These are phyloP conservation scores for Meiosimyza decipiens DNA, from an alignment of 2,888 invertebrate species.

Conservation along the genomic window DNA sequence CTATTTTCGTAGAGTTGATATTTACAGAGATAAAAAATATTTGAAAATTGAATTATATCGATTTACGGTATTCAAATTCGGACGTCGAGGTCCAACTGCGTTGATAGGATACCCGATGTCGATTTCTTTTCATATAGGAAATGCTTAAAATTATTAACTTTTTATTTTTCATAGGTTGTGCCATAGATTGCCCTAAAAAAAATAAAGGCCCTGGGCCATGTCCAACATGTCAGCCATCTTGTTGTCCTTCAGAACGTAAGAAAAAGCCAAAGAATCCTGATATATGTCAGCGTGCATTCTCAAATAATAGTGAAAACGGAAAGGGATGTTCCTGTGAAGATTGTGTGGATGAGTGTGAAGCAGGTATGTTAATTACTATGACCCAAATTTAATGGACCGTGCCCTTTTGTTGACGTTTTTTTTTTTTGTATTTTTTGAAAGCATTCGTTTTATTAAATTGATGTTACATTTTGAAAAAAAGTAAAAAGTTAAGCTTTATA, in stretches of 20 bases:
- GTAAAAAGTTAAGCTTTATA: background rate
- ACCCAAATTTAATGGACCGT: constrained; percentile 46
- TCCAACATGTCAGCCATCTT: constrained; percentile 28
- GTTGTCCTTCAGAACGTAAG: constrained; percentile 40
- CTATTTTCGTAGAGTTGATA: no score
- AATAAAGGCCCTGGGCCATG: constrained; percentile 19
- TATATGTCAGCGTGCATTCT: constrained; percentile 38
- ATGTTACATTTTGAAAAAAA: constrained; percentile 10
- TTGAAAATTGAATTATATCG: no score
- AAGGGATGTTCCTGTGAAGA: constrained; percentile 45
- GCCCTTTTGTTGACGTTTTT: constrained; percentile 44
- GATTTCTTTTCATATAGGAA: no score
- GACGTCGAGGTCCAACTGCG: no score
- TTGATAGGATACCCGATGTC: no score
- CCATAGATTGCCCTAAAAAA: constrained; percentile 22
- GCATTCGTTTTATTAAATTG: constrained; percentile 31
- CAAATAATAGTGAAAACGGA: constrained; percentile 24
- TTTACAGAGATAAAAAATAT: no score
- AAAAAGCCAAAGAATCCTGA: constrained; percentile 38
- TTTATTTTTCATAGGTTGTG: no score
- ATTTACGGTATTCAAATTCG: no score
- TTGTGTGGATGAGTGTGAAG: constrained; percentile 46
- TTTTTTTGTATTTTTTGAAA: constrained; percentile 1
- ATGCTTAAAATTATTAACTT: no score
- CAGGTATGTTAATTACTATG: constrained; percentile 42